Evolutionary conservation across 1,140 invertebrate species (phyloP), one percentile per base, ranked within the genome.

Genomic region (Tribolium castaneum): DNA sequence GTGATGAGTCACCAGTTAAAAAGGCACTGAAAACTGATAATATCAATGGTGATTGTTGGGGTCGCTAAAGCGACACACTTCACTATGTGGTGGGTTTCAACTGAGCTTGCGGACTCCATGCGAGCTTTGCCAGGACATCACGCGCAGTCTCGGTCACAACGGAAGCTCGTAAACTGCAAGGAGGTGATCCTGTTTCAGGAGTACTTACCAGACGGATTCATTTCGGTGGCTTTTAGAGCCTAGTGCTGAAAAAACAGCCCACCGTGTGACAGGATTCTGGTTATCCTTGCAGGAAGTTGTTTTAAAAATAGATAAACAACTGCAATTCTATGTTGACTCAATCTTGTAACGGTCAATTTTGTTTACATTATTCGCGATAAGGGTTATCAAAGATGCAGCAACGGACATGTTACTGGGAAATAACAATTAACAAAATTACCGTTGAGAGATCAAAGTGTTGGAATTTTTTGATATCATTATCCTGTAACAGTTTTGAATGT

Each of bases 101-200:
- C 59, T 66, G 59, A 66, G 59, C 59, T 66, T 66, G 59, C 59
- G 59, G 59, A 66, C 25, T 66, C 59, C 59, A 66, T 66, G 59
- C 59, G 30, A 66, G 59, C 59, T 66, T 66, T 66, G 30, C 59
- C 14, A 22, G 59, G 54, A 66, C n/a, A 34, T 22, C 59, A 1
- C 51, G 59, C 59, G 59, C 59, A 66, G 59, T 66, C 59, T 66
- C 59, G 59, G 59, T 6, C n/a, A 6, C 10, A 14, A 66, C 59
- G 59, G 59, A 66, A 66, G 30, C 30, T 66, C n/a, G 14, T 34
- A 35, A 35, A 66, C 13, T 13, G 54, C 54, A 13, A 22, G 54
- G 12, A 35, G 59, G 6, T 19, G 4, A 16, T 7, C 13, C 16
- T n/a, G 30, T 66, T 66, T 66, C n/a, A 22, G 51, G 12, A 52